Evolutionary conservation across 2,888 invertebrate genomes (phyloP).

Genomic region (Dryocosmus kuriphilus): DNA sequence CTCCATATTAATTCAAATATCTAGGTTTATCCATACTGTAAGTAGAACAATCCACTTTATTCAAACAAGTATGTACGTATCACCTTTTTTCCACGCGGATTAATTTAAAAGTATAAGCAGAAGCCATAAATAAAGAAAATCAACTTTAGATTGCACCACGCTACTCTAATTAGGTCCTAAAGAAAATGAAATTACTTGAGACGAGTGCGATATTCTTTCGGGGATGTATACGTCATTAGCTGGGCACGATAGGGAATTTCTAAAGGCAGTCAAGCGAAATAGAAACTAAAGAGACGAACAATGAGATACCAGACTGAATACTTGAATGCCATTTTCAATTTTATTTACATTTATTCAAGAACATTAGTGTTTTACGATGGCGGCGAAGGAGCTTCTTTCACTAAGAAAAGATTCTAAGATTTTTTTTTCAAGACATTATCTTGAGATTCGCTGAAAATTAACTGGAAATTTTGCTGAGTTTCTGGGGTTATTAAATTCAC

Average conservation of each 20-base stretch:
- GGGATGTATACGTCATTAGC: conserved; percentile 2
- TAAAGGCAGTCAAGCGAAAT: not conserved
- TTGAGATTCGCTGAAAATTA: conserved; percentile 12
- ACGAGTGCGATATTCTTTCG: not conserved
- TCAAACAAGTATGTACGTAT: too few species aligned
- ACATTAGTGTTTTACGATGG: conserved; percentile 15
- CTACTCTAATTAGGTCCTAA: not conserved
- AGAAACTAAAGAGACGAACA: not conserved
- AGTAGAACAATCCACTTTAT: too few species aligned
- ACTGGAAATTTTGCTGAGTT: conserved; percentile 7
- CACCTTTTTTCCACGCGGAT: too few species aligned
- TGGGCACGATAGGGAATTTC: not conserved
- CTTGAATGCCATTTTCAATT: not conserved
- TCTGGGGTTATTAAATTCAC: not conserved
- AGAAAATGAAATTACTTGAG: not conserved
- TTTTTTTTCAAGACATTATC: not conserved
- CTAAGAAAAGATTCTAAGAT: not conserved
- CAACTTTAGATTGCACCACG: not conserved
- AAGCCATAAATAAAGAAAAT: not conserved
- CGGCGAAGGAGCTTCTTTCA: conserved; percentile 1
- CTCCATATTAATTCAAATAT: too few species aligned
- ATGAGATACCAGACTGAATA: not conserved
- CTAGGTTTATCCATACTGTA: too few species aligned
- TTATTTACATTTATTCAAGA: conserved; percentile 27
- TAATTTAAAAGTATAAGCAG: not conserved